Conservation (phyloP, 2,888 invertebrate species). For the Subacronicta megacephala region DNA sequence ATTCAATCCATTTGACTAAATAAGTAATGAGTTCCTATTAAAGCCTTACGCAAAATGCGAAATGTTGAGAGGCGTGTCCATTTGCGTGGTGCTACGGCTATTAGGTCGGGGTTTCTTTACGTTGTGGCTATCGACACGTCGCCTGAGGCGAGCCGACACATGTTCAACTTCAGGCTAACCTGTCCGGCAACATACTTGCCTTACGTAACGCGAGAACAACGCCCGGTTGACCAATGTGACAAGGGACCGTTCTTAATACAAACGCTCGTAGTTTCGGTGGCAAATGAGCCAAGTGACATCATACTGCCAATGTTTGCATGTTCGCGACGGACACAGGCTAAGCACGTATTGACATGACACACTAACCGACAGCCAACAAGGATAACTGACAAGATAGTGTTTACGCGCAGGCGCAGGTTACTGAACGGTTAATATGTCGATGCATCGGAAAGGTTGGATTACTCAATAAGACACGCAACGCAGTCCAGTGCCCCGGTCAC, state of each 20-base stretch:
- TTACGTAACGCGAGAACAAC: slow-evolving; percentile 69
- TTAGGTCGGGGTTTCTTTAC: slow-evolving; percentile 29
- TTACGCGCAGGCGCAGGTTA: slow-evolving; percentile 38
- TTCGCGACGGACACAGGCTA: slow-evolving; percentile 42
- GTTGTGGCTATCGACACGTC: slow-evolving; percentile 8
- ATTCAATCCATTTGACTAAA: slow-evolving; percentile 38
- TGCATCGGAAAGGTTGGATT: slow-evolving; percentile 53
- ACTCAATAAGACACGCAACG: slow-evolving; percentile 49
- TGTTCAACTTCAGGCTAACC: slow-evolving; percentile 27
- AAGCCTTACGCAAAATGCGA: slow-evolving; percentile 32
- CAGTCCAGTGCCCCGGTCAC: slow-evolving; percentile 52
- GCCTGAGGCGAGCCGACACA: slow-evolving; percentile 39
- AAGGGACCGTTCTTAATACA: slow-evolving; percentile 57
- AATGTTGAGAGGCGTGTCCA: slow-evolving; percentile 5
- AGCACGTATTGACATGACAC: slow-evolving; percentile 52
- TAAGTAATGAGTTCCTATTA: slow-evolving; percentile 29
- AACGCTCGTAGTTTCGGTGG: slow-evolving; percentile 55
- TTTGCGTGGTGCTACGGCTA: slow-evolving; percentile 7
- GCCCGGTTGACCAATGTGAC: slow-evolving; percentile 67
- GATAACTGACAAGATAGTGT: slow-evolving; percentile 38
- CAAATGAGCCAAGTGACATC: slow-evolving; percentile 64
- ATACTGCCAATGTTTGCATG: slow-evolving; percentile 56
- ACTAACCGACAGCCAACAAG: slow-evolving; percentile 43
- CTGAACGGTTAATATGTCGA: slow-evolving; percentile 41
- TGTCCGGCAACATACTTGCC: slow-evolving; percentile 52